Percentiles rank a stretch among this genome's conserved stretches.
Conservation (phyloP, 2,113 vertebrate species). For the Heterotilapia buettikoferi region DNA sequence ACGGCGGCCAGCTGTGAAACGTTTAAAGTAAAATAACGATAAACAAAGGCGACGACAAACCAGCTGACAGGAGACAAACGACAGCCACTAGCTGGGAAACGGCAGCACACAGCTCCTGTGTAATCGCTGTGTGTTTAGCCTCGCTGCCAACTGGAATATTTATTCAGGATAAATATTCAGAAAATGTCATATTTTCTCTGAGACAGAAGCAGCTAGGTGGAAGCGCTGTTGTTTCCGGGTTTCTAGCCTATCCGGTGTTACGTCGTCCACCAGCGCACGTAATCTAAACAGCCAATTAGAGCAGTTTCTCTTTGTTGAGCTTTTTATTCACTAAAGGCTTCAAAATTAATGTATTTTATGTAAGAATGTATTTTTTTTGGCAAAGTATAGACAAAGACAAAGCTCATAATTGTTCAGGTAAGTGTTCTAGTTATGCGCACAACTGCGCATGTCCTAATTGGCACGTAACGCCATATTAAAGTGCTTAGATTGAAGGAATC, state of each 20-base stretch:
- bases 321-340: not conserved
- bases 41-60: not conserved
- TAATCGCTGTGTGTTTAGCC: not conserved
- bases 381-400: not conserved
- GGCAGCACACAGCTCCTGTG: not conserved
- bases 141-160: not conserved
- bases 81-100: not conserved
- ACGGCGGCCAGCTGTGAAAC: not conserved
- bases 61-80: not conserved
- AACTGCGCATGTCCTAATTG: not conserved
- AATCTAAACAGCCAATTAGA: not conserved
- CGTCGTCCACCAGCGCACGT: not conserved
- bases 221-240: conserved; percentile 29
- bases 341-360: not conserved
- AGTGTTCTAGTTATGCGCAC: not conserved
- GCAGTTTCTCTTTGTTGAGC: not conserved
- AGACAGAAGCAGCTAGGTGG: not conserved
- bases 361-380: not conserved
- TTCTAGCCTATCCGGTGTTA: conserved; percentile 29
- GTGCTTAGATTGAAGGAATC: not conserved
- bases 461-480: not conserved
- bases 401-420: not conserved
- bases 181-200: not conserved
- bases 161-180: not conserved
- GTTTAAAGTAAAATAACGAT: not conserved